Evolutionary conservation across 2,888 invertebrate species (phyloP).

Genomic region (Rhagonycha fulva): DNA sequence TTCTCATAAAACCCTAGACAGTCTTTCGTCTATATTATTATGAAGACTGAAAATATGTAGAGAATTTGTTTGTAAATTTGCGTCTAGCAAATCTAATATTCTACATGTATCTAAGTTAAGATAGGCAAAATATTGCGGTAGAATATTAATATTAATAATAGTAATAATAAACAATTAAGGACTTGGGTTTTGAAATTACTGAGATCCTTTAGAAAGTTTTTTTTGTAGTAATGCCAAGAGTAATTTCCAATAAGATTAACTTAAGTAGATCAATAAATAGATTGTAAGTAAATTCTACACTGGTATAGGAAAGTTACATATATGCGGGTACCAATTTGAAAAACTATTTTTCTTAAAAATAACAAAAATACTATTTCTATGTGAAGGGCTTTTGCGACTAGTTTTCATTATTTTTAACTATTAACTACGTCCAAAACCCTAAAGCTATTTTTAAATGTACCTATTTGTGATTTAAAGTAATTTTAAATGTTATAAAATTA

Average conservation of each 20-base stretch:
- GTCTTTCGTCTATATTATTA: constrained; percentile 22
- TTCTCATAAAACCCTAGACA: constrained; percentile 13
- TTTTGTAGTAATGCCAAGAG: constrained; percentile 16
- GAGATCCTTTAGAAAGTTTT: not conserved
- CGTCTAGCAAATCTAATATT: constrained; percentile 22
- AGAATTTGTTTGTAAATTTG: constrained; percentile 23
- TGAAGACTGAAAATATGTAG: constrained; percentile 24
- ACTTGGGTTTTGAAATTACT: not conserved
- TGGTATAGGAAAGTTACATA: constrained; percentile 41
- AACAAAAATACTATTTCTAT: constrained; percentile 21
- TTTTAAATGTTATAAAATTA: constrained; percentile 29
- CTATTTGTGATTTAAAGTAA: constrained; percentile 45
- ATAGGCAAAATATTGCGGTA: constrained; percentile 1
- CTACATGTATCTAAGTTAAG: constrained; percentile 26
- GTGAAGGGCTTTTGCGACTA: not conserved
- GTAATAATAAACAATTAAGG: not conserved
- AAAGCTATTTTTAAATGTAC: constrained; percentile 34
- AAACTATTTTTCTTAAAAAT: constrained; percentile 50
- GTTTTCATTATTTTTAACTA: not conserved
- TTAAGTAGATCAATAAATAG: constrained; percentile 16
- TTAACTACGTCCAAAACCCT: not conserved
- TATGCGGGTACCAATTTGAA: constrained; percentile 45
- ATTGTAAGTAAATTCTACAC: constrained; percentile 37
- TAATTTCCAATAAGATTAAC: constrained; percentile 19
- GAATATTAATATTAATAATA: not conserved